Base-by-base conservation (phyloP, 2,888 invertebrate species). In the Lasius platythorax region DNA sequence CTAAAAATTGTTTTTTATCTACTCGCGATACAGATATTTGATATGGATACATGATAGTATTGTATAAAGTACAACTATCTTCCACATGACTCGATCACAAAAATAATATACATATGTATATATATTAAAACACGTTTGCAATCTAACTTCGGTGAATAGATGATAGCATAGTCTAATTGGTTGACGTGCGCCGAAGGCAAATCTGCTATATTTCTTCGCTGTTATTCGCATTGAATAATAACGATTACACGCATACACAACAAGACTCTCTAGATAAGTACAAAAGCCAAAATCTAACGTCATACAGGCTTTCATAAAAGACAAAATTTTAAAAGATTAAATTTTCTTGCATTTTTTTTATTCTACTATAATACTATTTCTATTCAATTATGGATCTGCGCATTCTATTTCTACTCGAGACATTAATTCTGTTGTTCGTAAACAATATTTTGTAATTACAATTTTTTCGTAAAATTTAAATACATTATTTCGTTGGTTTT, bases 81-180 rank as follows among this genome's bases (percentile, higher is more conserved):
- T 85, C 72, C 66, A 81, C 84, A 75, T 40, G 85, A 79, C 37
- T 37, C 76, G 76, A 85, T 87, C 84, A 85, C 81, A 85, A 46
- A 78, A 74, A 86, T 84, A 67, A 37, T 37, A 37, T 37, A 37
- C 37, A 37, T 37, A 37, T 53, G n/a, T 53, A 79, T 61, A 37
- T 61, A 30, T 79, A 72, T 79, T 79, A 50, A 79, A 72, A 58
- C 79, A 79, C 79, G 79, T 79, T 58, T 79, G 81, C 87, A 87
- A 90, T 90, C 84, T 89, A 89, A 91, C 90, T 90, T 91, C 76
- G 87, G 87, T 73, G 87, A 78, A 76, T 81, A 73, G 63, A 73
- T 76, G 68, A 43, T 63, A 82, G 53, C 67, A 67, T 86, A 83
- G 85, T 89, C 87, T 91, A 91, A 91, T 91, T 91, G 91, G 90